Evolutionary conservation across 2,113 vertebrate genomes (phyloP), one percentile per base, ranked within the genome.

Genomic region (Prietella phreatophila): DNA sequence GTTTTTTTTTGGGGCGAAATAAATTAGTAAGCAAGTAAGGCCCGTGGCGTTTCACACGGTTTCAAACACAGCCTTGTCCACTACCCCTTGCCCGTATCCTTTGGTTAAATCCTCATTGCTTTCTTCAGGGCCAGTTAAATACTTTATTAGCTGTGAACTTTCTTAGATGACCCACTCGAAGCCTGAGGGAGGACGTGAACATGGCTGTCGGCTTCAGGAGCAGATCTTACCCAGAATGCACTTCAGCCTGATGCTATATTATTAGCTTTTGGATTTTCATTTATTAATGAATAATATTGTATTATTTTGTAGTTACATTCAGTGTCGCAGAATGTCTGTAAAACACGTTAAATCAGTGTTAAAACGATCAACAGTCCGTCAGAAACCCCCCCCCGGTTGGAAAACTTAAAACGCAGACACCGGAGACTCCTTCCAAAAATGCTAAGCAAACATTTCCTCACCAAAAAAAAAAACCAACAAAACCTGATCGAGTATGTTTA

Each of bases 111-210:
- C 50, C 76, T 15, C 50, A 30, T 19, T 30, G 76, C 27, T 55
- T 53, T 80, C 27, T 55, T 80, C 50, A 30, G 30, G 76, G 76
- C 76, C n/a, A 30, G 55, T 80, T 80, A 80, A 80, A 55, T 30
- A 3, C 76, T 80, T 80, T 8, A 55, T 56, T 80, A 30, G n/a
- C 50, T 80, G 76, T 80, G 19, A 53, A 80, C 50, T 55, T 33
- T 50, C 42, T 80, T 30, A 80, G 50, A 55, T 55, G n/a, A 80
- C 76, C 27, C 50, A 80, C 14, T 55, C 27, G 50, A 55, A 80
- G 50, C 76, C 76, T 56, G 50, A 80, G 6, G 50, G 76, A 80
- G 76, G 42, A 53, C 3, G 27, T n/a, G 7, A 53, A 30, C 27
- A 80, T 4, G 27, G 50, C 75, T 78, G 14, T 2, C 17, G 27